Evolutionary conservation across 2,113 vertebrate genomes (phyloP).

Genomic region (Callipepla californica): DNA sequence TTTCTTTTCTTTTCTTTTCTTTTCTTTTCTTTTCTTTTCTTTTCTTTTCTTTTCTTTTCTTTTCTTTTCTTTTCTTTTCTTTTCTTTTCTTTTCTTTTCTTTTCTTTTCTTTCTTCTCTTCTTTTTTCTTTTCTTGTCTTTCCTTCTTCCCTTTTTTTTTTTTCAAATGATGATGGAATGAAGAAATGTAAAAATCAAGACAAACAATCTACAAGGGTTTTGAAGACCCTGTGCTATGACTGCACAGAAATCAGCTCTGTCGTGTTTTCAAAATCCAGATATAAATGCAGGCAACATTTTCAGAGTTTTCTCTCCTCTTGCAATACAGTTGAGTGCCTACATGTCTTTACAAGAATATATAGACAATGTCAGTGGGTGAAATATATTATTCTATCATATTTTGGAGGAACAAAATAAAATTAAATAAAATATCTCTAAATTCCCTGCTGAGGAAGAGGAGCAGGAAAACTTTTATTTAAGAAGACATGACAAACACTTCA

Average conservation of each 20-base stretch:
- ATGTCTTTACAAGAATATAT: neutral
- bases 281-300: neutral
- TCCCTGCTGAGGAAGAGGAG: neutral
- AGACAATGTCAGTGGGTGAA: accelerated
- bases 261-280: neutral
- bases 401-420: neutral
- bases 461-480: neutral
- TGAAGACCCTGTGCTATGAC: neutral
- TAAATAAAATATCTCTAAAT: neutral
- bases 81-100: no score
- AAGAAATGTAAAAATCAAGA: neutral
- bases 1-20: neutral
- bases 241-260: neutral
- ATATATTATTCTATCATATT: neutral
- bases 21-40: no score
- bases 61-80: no score
- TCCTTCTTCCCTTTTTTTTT: neutral
- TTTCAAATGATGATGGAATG: neutral
- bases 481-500: neutral
- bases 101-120: no score
- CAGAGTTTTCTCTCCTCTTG: accelerated
- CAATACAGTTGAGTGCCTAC: neutral
- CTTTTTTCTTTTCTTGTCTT: neutral
- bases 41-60: no score
- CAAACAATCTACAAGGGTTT: neutral